Base-by-base conservation (phyloP, 1,140 invertebrate genomes). In the Philopotamus ludificatus region DNA sequence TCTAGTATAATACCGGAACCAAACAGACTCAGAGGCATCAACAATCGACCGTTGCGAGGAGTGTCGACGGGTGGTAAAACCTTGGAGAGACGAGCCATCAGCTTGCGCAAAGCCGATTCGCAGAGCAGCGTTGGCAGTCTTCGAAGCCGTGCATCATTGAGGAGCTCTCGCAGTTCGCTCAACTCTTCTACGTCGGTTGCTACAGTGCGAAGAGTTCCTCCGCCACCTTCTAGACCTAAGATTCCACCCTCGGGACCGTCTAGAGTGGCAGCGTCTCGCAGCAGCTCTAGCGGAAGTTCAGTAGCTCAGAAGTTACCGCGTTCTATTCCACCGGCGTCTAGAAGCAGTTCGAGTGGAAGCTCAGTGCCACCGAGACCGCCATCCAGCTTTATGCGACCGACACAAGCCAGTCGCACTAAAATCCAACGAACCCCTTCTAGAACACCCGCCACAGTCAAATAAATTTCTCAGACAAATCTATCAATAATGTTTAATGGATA, bases 151-250 rank as follows among this genome's bases (percentile, higher is more conserved):
- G 89, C 87, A 26, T 93, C 90, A 63, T 75, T 94, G 8, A 82
- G 89, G 0, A 91, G 90, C 68, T 93, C 91, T 0, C 79, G 88
- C 3, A 92, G 90, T 70, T 93, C 91, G 0, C 79, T 93, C 21
- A 92, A 91, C 71, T 92, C 90, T 73, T 85, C 89, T 0, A 87
- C 86, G 0, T 93, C 91, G 3, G 88, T 91, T 0, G 88, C 89
- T 69, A 92, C 90, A 0, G 90, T 92, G 0, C 82, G 87, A 63
- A 86, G 87, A 50, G 81, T 87, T 16, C 81, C 84, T 1, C 74
- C 73, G 9, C 77, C 66, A 47, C 72, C 47, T 76, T 79, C 70
- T 81, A 72, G 2, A 77, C 78, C 20, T 74, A 79, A 1, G 76
- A 78, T 59, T 66, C 77, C 21, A 75, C 75, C 16, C 65, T 77